Evolutionary conservation across 2,797 vertebrate genomes (phyloP).

Genomic region (Schizopygopsis pylzovi): DNA sequence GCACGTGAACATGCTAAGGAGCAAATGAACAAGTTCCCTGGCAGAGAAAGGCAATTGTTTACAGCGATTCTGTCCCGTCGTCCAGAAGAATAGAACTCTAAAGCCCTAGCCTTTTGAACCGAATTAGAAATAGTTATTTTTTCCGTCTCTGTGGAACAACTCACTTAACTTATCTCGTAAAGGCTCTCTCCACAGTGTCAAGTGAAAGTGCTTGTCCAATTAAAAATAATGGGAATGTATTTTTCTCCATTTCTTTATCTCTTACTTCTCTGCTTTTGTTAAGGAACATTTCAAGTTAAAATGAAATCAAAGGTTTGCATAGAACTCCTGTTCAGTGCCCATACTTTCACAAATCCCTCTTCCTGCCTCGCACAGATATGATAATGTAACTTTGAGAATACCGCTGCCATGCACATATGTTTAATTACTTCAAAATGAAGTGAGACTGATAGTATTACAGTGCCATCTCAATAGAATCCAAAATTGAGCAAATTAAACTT

Average conservation of each 20-base stretch:
- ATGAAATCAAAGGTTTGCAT: conserved; percentile 83
- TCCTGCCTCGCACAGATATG: conserved; percentile 79
- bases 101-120: conserved; percentile 69
- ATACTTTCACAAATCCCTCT: conserved; percentile 70
- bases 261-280: conserved; percentile 76
- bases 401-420: conserved; percentile 68
- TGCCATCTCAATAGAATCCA: conserved; percentile 65
- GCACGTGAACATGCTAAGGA: conserved; percentile 57
- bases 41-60: conserved; percentile 68
- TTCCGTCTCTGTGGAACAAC: conserved; percentile 76
- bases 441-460: conserved; percentile 78
- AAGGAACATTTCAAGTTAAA: conserved; percentile 77
- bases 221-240: conserved; percentile 79
- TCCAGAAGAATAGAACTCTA: conserved; percentile 66
- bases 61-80: conserved; percentile 63
- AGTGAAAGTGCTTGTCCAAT: conserved; percentile 83
- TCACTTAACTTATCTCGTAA: conserved; percentile 77
- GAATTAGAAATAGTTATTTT: conserved; percentile 69
- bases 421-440: conserved; percentile 83
- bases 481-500: conserved; percentile 69
- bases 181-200: conserved; percentile 76
- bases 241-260: conserved; percentile 72
- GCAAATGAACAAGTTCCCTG: conserved; percentile 58
- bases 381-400: conserved; percentile 74
- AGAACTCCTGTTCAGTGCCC: conserved; percentile 76